phyloP scores from a whole-genome alignment of 1,140 invertebrate genomes.

The Drosophila ogumai region DNA sequence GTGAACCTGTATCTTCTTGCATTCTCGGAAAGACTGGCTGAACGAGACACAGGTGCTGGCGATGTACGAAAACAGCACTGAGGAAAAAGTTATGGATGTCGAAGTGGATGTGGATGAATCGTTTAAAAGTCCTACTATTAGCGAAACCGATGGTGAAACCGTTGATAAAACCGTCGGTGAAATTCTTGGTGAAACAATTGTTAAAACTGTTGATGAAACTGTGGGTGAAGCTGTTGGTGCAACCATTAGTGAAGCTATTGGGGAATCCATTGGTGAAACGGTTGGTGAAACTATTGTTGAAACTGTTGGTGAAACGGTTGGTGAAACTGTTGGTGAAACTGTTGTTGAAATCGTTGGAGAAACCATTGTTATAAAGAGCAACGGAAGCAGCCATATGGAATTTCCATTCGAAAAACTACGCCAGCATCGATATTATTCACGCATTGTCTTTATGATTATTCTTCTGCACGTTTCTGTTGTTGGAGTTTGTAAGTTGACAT shows the following conservation, averaged over 20 bases:
- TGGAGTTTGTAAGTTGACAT: conserved; percentile 37
- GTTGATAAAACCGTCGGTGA: neutral
- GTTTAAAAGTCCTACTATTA: neutral
- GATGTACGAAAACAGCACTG: conserved; percentile 29
- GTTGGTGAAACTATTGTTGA: too few relatives aligned
- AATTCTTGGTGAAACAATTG: neutral
- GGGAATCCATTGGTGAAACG: too few relatives aligned
- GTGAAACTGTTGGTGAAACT: neutral
- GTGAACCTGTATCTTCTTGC: neutral
- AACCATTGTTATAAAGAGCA: neutral
- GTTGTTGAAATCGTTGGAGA: neutral
- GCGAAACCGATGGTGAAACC: neutral
- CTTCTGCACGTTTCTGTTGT: conserved; percentile 56
- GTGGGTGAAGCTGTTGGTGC: too few relatives aligned
- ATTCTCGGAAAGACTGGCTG: conserved; percentile 37
- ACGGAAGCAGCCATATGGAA: neutral
- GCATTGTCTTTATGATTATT: conserved; percentile 40
- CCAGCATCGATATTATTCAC: conserved; percentile 18
- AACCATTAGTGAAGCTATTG: too few relatives aligned
- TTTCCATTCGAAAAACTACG: conserved; percentile 7
- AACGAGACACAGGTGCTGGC: conserved; percentile 50
- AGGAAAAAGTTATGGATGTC: neutral
- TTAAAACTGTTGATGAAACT: neutral
- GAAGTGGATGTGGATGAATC: neutral
- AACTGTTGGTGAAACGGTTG: neutral